Conservation (phyloP, 2,797 vertebrate genomes). For the Anas bernieri region DNA sequence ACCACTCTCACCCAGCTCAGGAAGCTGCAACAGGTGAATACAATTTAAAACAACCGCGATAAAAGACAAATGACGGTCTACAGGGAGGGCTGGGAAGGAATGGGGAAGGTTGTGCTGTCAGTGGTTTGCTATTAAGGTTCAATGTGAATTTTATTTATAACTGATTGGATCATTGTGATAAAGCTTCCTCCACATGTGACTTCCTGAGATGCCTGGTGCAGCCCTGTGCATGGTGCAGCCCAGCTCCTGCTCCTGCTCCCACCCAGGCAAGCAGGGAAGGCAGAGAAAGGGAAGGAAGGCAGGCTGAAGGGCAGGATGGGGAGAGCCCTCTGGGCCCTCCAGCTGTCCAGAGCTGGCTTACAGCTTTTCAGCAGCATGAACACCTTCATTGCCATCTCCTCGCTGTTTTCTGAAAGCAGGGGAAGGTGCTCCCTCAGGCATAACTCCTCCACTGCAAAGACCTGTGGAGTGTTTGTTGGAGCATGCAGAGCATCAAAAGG, state of each 20-base stretch:
- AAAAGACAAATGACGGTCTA: not conserved
- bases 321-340: not conserved
- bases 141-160: not conserved
- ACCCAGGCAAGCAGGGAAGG: not conserved
- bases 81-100: not conserved
- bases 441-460: not conserved
- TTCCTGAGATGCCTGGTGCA: not conserved
- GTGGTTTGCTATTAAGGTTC: not conserved
- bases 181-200: not conserved
- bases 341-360: not conserved
- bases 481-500: not conserved
- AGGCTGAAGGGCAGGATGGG: not conserved
- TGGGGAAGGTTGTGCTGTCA: not conserved
- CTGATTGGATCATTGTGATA: not conserved
- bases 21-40: not conserved
- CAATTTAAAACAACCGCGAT: not conserved
- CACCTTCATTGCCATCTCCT: not conserved
- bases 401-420: not conserved
- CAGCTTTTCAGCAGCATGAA: not conserved
- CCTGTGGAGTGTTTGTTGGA: not conserved
- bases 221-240: not conserved
- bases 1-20: not conserved
- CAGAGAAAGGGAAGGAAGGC: not conserved
- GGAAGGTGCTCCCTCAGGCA: not conserved
- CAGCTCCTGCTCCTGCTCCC: not conserved